Base-by-base conservation (phyloP, 2,797 vertebrate genomes). In the Eulemur coronatus region DNA sequence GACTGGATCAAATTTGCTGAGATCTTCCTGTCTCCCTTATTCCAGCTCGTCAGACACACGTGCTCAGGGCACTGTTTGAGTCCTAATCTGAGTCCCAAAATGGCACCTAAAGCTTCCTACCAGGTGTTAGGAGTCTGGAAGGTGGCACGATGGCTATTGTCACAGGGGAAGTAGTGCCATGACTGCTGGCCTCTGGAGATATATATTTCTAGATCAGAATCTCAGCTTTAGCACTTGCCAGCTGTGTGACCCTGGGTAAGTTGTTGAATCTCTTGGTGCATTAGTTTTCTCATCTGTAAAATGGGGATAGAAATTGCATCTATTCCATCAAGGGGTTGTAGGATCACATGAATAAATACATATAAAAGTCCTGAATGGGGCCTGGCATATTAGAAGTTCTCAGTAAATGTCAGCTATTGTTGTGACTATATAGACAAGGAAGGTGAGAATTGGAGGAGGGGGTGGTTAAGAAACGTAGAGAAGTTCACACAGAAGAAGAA, bases 271-370 rank as follows among this genome's bases (percentile, higher is more conserved):
- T 81, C 50, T 63, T 92, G 7, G 18, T 67, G 30, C 14, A 80
- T 91, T 76, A 48, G 46, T 82, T 97, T 89, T 84, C 48, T 84
- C 22, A 84, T 81, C 81, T 95, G 55, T 84, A 75, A 82, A 95
- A 78, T 94, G 72, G 33, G 5, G 7, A 35, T n/a, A 67, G 48
- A 84, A 59, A 63, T 38, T 48, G 11, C 35, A 90, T 22, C 5
- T 84, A n/a, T 65, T 69, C 93, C 57, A 76, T 89, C 14, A 69
- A 24, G 17, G 55, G n/a, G 20, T 85, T 93, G 84, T 86, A 72
- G 14, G 59, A 4, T 85, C 61, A 86, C 13, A 24, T 18, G 14
- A 61, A 78, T 86, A 95, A 72, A 50, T 61, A 55, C 1, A n/a
- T 30, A 17, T 63, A 41, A 55, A 50, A 91, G 46, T 80, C 57